phyloP scores from a whole-genome alignment of 2,888 invertebrate species.

The Mythimna loreyi region DNA sequence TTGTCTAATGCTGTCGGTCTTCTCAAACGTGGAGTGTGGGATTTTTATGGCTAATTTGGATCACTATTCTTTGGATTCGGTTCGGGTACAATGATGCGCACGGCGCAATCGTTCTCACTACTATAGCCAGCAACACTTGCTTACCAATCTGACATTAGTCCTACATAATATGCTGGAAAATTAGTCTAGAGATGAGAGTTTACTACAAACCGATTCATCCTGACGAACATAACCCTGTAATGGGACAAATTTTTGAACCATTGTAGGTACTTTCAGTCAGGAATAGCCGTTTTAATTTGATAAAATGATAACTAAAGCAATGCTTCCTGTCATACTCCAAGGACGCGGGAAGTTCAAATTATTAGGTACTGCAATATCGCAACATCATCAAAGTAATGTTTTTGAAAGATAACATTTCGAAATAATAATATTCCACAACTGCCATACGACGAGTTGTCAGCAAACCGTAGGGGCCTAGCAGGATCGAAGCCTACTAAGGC shows the following conservation, averaged over 20 bases:
- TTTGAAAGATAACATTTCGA: neutral
- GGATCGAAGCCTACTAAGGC: too few relatives aligned
- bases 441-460: too few relatives aligned
- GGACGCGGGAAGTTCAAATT: neutral
- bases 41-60: too few relatives aligned
- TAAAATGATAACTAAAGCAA: constrained; percentile 11
- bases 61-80: too few relatives aligned
- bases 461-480: too few relatives aligned
- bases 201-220: constrained; percentile 18
- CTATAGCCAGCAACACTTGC: neutral
- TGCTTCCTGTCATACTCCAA: constrained; percentile 24
- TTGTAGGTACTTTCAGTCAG: neutral
- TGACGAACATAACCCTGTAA: constrained; percentile 18
- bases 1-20: too few relatives aligned
- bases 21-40: too few relatives aligned
- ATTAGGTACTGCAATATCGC: neutral
- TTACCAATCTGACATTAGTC: neutral
- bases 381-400: constrained; percentile 1
- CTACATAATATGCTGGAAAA: neutral
- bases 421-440: neutral
- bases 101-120: neutral
- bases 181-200: neutral
- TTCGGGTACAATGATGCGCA: too few relatives aligned
- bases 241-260: neutral
- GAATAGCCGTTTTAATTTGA: constrained; percentile 11